These are phyloP conservation scores for Ferdinandea cuprea DNA, from an alignment of 2,888 invertebrate species.

Conservation along the genomic window DNA sequence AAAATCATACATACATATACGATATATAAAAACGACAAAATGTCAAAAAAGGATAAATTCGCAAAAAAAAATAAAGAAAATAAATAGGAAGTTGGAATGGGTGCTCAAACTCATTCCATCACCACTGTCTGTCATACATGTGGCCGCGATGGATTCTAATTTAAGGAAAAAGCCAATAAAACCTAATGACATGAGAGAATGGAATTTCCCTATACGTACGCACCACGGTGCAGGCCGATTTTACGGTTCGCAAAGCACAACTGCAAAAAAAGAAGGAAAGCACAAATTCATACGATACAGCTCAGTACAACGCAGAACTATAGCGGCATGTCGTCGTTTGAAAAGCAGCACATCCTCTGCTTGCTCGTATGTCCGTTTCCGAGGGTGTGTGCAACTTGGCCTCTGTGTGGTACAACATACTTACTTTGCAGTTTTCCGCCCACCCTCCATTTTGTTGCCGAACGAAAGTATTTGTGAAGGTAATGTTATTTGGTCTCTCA, in stretches of 20 bases:
- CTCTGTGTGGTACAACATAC: conserved; percentile 63
- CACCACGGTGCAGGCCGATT: conserved; percentile 74
- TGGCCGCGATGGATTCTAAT: conserved; percentile 74
- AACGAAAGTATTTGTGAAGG: conserved; percentile 57
- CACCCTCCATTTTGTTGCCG: conserved; percentile 72
- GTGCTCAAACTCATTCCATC: conserved; percentile 40
- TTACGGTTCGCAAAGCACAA: conserved; percentile 69
- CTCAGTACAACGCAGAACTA: conserved; percentile 38
- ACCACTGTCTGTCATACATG: conserved; percentile 59
- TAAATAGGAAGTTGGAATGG: conserved; percentile 70
- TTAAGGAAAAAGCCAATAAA: conserved; percentile 82
- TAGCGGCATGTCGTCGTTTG: conserved; percentile 37
- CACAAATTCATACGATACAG: conserved; percentile 35
- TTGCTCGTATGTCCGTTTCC: conserved; percentile 67
- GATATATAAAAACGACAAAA: conserved; percentile 70
- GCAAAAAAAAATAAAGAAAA: conserved; percentile 68
- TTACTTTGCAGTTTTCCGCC: conserved; percentile 74
- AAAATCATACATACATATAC: neutral
- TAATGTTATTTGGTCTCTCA: conserved; percentile 59
- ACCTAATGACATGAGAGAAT: conserved; percentile 82
- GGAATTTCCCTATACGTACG: conserved; percentile 72
- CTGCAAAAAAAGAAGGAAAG: conserved; percentile 52
- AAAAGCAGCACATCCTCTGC: conserved; percentile 16
- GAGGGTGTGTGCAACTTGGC: conserved; percentile 69
- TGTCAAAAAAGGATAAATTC: conserved; percentile 73